phyloP scores from a whole-genome alignment of 2,888 invertebrate species.

The Drosophila birchii region DNA sequence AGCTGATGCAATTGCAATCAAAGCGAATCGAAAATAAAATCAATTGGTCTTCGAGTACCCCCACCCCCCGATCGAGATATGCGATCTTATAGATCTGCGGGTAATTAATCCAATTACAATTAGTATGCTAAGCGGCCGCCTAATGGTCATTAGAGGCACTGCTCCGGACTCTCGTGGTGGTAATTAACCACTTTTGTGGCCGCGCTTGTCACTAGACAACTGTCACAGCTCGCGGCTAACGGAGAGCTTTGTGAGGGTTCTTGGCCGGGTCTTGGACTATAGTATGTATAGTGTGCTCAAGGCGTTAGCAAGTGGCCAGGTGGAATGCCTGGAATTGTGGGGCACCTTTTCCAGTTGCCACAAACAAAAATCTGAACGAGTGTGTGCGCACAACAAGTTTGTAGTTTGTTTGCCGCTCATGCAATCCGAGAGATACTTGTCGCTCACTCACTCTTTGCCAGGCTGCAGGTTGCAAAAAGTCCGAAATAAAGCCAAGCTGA shows the following conservation, averaged over 20 bases:
- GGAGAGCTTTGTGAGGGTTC: conserved; percentile 44
- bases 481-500: conserved; percentile 16
- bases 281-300: conserved; percentile 23
- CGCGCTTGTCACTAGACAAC: conserved; percentile 58
- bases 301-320: conserved; percentile 49
- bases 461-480: conserved; percentile 36
- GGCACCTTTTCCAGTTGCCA: conserved; percentile 18
- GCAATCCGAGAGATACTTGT: conserved; percentile 48
- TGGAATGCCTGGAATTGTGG: conserved; percentile 40
- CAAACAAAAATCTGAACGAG: conserved; percentile 36
- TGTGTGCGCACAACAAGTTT: conserved; percentile 56
- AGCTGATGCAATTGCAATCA: conserved; percentile 47
- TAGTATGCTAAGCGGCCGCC: conserved; percentile 51
- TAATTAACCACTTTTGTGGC: conserved; percentile 65
- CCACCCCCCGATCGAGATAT: conserved; percentile 44
- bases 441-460: conserved; percentile 33
- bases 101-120: conserved; percentile 67
- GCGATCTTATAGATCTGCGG: conserved; percentile 27
- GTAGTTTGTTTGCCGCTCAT: conserved; percentile 48
- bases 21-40: conserved; percentile 14
- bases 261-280: conserved; percentile 13
- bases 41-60: conserved; percentile 15
- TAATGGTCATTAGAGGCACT: conserved; percentile 57
- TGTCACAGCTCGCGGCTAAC: conserved; percentile 62
- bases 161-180: conserved; percentile 19